These are phyloP conservation scores for Musca vetustissima DNA, from an alignment of 1,140 invertebrate genomes.

Conservation along the genomic window DNA sequence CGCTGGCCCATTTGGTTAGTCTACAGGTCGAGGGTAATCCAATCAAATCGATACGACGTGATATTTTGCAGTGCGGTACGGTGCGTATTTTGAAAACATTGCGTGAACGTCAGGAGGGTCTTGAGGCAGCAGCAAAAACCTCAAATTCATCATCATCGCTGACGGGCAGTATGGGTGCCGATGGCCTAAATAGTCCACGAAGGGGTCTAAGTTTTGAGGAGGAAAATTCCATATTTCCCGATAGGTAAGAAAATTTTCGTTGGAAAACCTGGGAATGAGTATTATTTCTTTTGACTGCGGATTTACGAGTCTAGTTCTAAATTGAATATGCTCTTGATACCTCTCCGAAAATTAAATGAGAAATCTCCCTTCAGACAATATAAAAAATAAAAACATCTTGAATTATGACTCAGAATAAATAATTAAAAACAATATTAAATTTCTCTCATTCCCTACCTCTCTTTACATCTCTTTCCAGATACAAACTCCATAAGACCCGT, in stretches of 20 bases:
- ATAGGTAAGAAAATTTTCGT: slow-evolving; percentile 67
- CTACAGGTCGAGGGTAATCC: slow-evolving; percentile 85
- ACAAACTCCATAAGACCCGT: slow-evolving; percentile 72
- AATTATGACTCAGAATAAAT: too few species aligned
- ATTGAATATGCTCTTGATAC: too few species aligned
- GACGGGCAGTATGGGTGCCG: slow-evolving; percentile 19
- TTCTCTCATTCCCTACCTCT: slow-evolving; percentile 1
- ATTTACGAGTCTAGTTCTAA: too few species aligned
- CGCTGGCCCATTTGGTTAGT: slow-evolving; percentile 78
- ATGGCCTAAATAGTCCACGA: slow-evolving; percentile 30
- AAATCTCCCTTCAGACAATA: too few species aligned
- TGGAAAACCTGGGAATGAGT: too few species aligned
- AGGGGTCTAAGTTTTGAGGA: slow-evolving; percentile 1
- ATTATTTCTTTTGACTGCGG: too few species aligned
- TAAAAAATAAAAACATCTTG: too few species aligned
- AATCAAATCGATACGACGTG: slow-evolving; percentile 72
- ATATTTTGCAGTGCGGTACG: slow-evolving; percentile 80
- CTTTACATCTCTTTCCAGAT: slow-evolving; percentile 60
- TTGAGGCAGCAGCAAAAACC: slow-evolving; percentile 48
- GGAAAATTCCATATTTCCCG: slow-evolving; percentile 60
- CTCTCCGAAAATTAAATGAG: too few species aligned
- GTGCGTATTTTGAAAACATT: slow-evolving; percentile 78
- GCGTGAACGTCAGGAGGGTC: slow-evolving; percentile 61
- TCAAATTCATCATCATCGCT: neutral
- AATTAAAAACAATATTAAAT: too few species aligned